These are phyloP conservation scores for Xenops minutus DNA, from an alignment of 2,797 vertebrate species.

Conservation along the genomic window DNA sequence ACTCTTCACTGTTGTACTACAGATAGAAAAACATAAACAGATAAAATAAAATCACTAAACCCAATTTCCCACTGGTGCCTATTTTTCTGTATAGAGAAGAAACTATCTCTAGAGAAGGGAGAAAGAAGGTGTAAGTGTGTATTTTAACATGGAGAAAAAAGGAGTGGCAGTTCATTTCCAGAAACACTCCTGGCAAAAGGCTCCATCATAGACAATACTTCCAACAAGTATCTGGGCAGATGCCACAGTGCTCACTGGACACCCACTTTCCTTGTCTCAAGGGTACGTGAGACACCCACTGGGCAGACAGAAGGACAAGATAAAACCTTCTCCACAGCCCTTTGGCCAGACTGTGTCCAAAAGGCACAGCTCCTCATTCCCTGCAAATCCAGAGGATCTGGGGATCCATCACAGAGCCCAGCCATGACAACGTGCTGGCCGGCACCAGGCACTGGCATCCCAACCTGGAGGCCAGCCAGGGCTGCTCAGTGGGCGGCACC, in stretches of 20 bases:
- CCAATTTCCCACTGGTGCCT: not conserved
- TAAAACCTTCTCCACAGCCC: not conserved
- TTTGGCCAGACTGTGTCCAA: not conserved
- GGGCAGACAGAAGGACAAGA: not conserved
- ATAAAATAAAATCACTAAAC: not conserved
- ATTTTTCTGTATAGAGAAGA: not conserved
- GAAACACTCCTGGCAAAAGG: not conserved
- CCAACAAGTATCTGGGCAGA: not conserved
- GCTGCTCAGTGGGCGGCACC: not conserved
- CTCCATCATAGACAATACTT: not conserved
- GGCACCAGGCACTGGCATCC: not conserved
- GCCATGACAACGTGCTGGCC: not conserved
- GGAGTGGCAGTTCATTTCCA: not conserved
- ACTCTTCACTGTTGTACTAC: not conserved
- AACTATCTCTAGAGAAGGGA: not conserved
- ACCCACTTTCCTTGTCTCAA: not conserved
- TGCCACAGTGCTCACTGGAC: not conserved
- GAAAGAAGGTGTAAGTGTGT: not conserved
- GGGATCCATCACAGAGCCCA: not conserved
- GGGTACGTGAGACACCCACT: rapidly evolving
- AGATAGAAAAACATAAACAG: not conserved
- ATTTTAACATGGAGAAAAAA: not conserved
- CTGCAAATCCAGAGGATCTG: rapidly evolving
- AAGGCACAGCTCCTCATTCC: rapidly evolving
- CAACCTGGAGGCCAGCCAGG: rapidly evolving